Percentiles rank a stretch among this genome's conserved stretches.
Evolutionary conservation across 2,113 vertebrate genomes (phyloP).

Genomic region (Eonycteris spelaea): DNA sequence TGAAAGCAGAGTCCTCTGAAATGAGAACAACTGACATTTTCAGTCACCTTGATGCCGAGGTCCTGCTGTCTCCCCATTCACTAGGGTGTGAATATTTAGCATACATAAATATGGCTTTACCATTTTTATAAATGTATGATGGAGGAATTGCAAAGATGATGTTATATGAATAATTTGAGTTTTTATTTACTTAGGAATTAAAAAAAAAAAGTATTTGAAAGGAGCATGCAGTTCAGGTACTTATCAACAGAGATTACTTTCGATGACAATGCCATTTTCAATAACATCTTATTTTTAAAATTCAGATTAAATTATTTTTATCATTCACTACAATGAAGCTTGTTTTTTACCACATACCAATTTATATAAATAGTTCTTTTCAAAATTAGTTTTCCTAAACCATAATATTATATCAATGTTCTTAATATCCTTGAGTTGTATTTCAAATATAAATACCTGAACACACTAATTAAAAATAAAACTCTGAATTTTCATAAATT

Average conservation of each 20-base stretch:
- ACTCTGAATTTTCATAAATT: not conserved
- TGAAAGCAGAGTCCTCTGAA: not conserved
- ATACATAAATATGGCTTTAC: not conserved
- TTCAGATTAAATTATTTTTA: not conserved
- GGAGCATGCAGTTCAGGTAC: not conserved
- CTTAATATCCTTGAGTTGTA: not conserved
- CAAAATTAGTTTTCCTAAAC: not conserved
- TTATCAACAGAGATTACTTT: not conserved
- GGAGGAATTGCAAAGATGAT: not conserved
- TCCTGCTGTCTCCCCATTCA: accelerated
- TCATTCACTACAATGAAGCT: not conserved
- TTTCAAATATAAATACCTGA: constrained; percentile 15
- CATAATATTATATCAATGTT: not conserved
- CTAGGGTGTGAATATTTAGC: not conserved
- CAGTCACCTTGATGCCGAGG: not conserved
- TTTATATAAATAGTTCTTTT: not conserved
- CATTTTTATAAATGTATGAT: not conserved
- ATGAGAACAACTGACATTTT: not conserved
- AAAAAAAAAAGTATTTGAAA: not conserved
- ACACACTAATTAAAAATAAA: not conserved
- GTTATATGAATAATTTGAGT: not conserved
- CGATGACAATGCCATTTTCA: not conserved
- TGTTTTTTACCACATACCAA: not conserved
- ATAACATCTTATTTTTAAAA: constrained; percentile 16
- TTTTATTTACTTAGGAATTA: not conserved